These are phyloP conservation scores for Drosophila prolongata DNA, from an alignment of 2,888 invertebrate genomes.

Conservation along the genomic window DNA sequence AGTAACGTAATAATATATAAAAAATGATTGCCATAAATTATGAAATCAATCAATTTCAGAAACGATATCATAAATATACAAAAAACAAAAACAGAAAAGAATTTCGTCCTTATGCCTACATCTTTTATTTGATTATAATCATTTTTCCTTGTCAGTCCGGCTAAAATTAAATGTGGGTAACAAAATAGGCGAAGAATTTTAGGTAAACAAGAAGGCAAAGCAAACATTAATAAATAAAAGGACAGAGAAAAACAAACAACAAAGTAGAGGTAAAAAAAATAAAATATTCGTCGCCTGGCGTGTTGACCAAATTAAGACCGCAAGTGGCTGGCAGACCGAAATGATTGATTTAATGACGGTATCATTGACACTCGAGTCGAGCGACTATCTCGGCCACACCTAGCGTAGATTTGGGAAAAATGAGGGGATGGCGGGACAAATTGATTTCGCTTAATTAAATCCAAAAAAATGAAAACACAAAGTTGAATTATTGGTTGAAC, in stretches of 20 bases:
- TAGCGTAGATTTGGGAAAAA: background rate
- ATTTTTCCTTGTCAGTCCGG: constrained; percentile 66
- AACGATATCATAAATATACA: background rate
- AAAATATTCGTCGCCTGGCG: constrained; percentile 33
- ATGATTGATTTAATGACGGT: constrained; percentile 77
- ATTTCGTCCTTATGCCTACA: constrained; percentile 30
- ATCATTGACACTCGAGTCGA: constrained; percentile 63
- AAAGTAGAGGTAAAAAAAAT: constrained; percentile 42
- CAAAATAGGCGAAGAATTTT: constrained; percentile 16
- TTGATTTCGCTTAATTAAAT: constrained; percentile 27
- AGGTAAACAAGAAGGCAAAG: constrained; percentile 51
- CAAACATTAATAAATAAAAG: constrained; percentile 43
- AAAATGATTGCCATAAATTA: no score
- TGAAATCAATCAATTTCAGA: background rate
- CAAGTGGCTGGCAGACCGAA: constrained; percentile 69
- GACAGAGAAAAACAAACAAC: constrained; percentile 42
- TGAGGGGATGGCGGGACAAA: constrained; percentile 7
- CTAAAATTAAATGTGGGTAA: constrained; percentile 40
- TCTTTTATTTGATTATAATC: constrained; percentile 75
- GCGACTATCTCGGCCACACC: constrained; percentile 9
- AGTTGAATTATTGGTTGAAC: background rate
- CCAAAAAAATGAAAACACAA: background rate
- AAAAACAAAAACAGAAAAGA: background rate
- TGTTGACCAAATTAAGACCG: constrained; percentile 68
- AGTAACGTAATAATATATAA: no score